phyloP scores from a whole-genome alignment of 2,797 vertebrate species.

The Streptopelia turtur region DNA sequence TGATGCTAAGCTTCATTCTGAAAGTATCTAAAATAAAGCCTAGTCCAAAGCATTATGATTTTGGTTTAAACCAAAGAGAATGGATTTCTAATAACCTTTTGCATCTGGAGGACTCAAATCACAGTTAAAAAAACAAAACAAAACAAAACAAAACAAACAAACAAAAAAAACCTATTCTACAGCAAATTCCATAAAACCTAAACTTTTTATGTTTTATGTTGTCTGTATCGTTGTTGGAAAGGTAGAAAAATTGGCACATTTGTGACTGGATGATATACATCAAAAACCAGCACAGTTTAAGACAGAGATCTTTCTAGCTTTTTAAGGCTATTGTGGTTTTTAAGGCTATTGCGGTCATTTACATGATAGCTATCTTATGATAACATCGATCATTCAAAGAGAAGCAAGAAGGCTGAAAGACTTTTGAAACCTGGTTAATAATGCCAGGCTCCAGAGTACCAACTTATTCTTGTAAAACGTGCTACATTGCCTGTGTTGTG shows the following conservation, averaged over 20 bases:
- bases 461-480: not conserved
- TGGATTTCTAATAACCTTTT: not conserved
- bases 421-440: not conserved
- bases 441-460: not conserved
- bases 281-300: not conserved
- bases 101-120: not conserved
- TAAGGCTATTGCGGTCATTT: not conserved
- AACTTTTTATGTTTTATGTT: not conserved
- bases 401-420: not conserved
- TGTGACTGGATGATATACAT: not conserved
- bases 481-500: not conserved
- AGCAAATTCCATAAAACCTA: not conserved
- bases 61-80: not conserved
- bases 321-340: no score
- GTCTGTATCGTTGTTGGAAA: not conserved
- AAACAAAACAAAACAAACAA: not conserved
- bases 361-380: not conserved
- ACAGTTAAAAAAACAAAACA: not conserved
- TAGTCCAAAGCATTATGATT: not conserved
- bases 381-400: not conserved
- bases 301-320: not conserved
- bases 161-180: accelerated
- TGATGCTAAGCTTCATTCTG: not conserved
- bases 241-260: not conserved
- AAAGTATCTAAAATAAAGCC: not conserved